These are phyloP conservation scores for Zophobas atratus DNA, from an alignment of 1,140 invertebrate genomes.

Conservation along the genomic window DNA sequence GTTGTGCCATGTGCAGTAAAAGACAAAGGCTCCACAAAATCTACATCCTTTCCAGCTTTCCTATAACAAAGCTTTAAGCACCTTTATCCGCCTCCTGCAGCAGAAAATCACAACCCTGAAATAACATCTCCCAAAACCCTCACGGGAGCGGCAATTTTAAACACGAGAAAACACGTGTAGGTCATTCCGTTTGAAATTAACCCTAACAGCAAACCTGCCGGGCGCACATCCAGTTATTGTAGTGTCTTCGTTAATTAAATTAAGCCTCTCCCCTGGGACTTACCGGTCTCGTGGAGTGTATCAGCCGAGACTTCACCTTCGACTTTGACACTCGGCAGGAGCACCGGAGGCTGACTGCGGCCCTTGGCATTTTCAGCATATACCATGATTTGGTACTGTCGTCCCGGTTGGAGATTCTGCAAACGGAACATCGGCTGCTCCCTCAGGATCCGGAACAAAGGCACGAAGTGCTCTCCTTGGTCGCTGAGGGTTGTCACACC, in stretches of 20 bases:
- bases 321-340: constrained; percentile 74
- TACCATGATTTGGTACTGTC: constrained; percentile 77
- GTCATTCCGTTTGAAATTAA: constrained; percentile 52
- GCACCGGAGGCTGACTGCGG: constrained; percentile 75
- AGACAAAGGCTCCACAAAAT: background rate
- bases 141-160: constrained; percentile 32
- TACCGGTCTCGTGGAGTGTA: constrained; percentile 61
- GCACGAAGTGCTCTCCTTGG: constrained; percentile 69
- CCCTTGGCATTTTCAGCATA: constrained; percentile 83
- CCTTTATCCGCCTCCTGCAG: too few relatives aligned
- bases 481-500: constrained; percentile 75
- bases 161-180: constrained; percentile 49
- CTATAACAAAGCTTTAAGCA: background rate
- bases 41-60: too few relatives aligned
- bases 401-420: constrained; percentile 76
- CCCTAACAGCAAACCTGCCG: constrained; percentile 54
- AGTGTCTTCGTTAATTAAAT: constrained; percentile 61
- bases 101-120: constrained; percentile 6
- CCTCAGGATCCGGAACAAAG: constrained; percentile 74
- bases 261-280: constrained; percentile 57
- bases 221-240: constrained; percentile 58
- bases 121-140: constrained; percentile 21
- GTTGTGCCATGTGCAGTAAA: background rate
- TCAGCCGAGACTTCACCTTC: constrained; percentile 64
- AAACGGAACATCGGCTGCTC: constrained; percentile 76